phyloP scores from a whole-genome alignment of 1,140 invertebrate genomes.

The Uloborus diversus region DNA sequence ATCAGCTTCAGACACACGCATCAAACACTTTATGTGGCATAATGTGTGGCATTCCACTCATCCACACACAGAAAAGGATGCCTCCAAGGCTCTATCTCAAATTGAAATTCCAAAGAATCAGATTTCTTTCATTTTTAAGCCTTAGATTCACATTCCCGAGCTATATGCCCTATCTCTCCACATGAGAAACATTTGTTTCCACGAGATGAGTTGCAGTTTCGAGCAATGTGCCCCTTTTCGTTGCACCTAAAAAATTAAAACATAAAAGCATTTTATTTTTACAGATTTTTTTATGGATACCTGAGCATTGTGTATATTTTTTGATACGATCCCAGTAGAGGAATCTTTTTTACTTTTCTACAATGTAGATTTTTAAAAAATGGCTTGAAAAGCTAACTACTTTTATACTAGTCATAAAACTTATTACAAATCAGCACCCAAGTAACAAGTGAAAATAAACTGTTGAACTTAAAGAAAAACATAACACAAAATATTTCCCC shows the following conservation, averaged over 20 bases:
- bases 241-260: constrained; percentile 89
- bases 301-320: too few species aligned
- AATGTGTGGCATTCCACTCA: constrained; percentile 44
- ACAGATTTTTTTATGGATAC: too few species aligned
- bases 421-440: too few species aligned
- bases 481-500: too few species aligned
- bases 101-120: neutral
- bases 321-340: too few species aligned
- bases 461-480: too few species aligned
- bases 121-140: constrained; percentile 26
- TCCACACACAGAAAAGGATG: constrained; percentile 42
- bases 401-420: too few species aligned
- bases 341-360: too few species aligned
- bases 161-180: constrained; percentile 59
- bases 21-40: constrained; percentile 50
- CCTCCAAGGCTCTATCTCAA: constrained; percentile 24
- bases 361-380: too few species aligned
- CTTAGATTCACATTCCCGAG: constrained; percentile 58
- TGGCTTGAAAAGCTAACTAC: too few species aligned
- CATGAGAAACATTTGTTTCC: constrained; percentile 58
- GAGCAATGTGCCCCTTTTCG: constrained; percentile 88
- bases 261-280: neutral
- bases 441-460: too few species aligned
- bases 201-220: constrained; percentile 75
- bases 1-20: constrained; percentile 34